These are phyloP conservation scores for Drosophila sechellia DNA, from an alignment of 1,140 invertebrate genomes.

Conservation along the genomic window DNA sequence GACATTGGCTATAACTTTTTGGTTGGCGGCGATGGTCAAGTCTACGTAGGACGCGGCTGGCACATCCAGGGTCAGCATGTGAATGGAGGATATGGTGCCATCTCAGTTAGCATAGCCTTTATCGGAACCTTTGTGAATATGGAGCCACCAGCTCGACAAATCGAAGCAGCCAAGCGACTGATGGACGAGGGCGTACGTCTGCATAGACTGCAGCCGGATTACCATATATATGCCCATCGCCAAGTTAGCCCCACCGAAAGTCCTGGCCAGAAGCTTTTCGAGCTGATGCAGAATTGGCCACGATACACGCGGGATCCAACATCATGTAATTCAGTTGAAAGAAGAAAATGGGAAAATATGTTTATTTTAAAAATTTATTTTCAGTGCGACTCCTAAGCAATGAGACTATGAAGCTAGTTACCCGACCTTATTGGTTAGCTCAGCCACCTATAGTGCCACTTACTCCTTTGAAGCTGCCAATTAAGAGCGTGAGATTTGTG, in stretches of 20 bases:
- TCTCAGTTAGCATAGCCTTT: conserved; percentile 88
- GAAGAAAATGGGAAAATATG: not conserved
- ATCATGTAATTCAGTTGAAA: conserved; percentile 35
- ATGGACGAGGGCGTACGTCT: conserved; percentile 87
- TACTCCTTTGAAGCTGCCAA: conserved; percentile 83
- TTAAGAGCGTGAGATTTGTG: conserved; percentile 82
- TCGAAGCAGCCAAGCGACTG: conserved; percentile 86
- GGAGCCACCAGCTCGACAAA: conserved; percentile 85
- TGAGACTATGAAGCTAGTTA: conserved; percentile 76
- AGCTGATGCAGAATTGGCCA: conserved; percentile 86
- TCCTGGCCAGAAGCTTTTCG: conserved; percentile 87
- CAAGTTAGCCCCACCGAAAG: conserved; percentile 87
- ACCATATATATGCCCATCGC: conserved; percentile 87
- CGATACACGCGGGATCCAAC: conserved; percentile 83
- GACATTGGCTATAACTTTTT: conserved; percentile 91
- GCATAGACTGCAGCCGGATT: conserved; percentile 86
- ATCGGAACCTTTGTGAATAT: conserved; percentile 88
- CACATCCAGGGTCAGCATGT: conserved; percentile 88
- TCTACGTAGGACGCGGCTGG: conserved; percentile 90
- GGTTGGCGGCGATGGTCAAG: conserved; percentile 89
- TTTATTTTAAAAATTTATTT: not conserved
- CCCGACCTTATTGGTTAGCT: conserved; percentile 87
- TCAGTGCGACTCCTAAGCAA: conserved; percentile 60
- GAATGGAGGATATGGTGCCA: conserved; percentile 86
- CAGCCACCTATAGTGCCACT: conserved; percentile 85